Base-by-base conservation (phyloP, 2,888 invertebrate species). In the Nasonovia ribisnigri region DNA sequence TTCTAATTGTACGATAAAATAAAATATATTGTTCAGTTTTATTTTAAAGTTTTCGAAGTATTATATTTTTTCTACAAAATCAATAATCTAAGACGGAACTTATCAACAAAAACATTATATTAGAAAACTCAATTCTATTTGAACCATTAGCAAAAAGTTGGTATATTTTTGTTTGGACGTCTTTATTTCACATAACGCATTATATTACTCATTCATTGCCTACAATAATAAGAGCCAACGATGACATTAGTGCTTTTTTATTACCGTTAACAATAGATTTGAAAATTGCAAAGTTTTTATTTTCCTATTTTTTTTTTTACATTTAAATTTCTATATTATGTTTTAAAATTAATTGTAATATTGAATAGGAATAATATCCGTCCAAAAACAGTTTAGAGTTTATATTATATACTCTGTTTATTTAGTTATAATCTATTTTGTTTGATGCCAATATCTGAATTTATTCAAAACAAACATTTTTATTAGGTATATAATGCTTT, bases 161-260 rank as follows among this genome's bases (percentile, higher is more conserved):
- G 67, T 67, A 67, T 67, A 67, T 67, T 5, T n/a, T 67, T n/a
- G n/a, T 67, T 67, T 67, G 67, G n/a, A 67, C 13, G 16, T 4
- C 67, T 67, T 67, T 67, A 67, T 67, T 67, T 67, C n/a, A n/a
- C 67, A 67, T n/a, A 67, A 67, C n/a, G 67, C n/a, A n/a, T 67
- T 67, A 67, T 67, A 67, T 67, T 67, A 67, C n/a, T 67, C n/a
- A 67, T 67, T n/a, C n/a, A 67, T n/a, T 67, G n/a, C 16, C n/a
- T 67, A 67, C 60, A 67, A 13, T 67, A 67, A 67, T 67, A 67
- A 67, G 67, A 67, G n/a, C 67, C 67, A 67, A 67, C 13, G 67
- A 67, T n/a, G 67, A n/a, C 67, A 67, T 67, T 67, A 67, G 13
- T 67, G 67, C n/a, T 67, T 67, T 67, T 67, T 67, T 67, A 67